phyloP scores from a whole-genome alignment of 2,797 vertebrate species.

The Lepidocolaptes lacrymiger region DNA sequence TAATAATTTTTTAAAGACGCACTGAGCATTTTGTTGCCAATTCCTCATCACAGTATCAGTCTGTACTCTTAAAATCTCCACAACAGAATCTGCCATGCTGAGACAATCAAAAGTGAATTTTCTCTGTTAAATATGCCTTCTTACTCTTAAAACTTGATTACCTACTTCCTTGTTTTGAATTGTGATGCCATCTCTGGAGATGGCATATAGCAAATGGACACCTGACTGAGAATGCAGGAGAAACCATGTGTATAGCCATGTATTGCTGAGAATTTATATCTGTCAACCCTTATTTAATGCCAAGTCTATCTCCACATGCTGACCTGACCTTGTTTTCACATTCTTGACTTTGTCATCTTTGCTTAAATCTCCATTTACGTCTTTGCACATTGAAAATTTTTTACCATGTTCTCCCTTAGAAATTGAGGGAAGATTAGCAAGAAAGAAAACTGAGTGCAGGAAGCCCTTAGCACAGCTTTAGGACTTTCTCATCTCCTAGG shows the following conservation, averaged over 20 bases:
- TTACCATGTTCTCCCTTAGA: not conserved
- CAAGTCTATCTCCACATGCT: not conserved
- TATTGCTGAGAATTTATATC: not conserved
- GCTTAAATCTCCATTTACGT: not conserved
- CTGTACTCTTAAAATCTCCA: not conserved
- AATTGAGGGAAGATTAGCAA: not conserved
- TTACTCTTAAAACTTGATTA: not conserved
- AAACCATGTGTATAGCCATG: not conserved
- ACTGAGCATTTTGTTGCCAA: not conserved
- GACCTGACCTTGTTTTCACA: not conserved
- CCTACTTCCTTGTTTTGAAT: not conserved
- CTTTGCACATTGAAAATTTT: not conserved
- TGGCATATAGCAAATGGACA: not conserved
- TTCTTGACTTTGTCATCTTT: not conserved
- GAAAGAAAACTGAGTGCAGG: not conserved
- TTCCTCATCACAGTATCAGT: not conserved
- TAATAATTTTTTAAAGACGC: rapidly evolving
- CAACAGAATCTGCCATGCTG: not conserved
- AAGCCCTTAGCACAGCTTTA: not conserved
- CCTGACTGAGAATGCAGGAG: not conserved
- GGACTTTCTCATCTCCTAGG: not conserved
- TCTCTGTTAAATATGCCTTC: not conserved
- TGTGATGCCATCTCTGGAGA: not conserved
- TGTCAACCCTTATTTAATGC: not conserved
- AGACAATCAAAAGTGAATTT: not conserved